phyloP scores from a whole-genome alignment of 2,888 invertebrate species.

The Boloria selene region DNA sequence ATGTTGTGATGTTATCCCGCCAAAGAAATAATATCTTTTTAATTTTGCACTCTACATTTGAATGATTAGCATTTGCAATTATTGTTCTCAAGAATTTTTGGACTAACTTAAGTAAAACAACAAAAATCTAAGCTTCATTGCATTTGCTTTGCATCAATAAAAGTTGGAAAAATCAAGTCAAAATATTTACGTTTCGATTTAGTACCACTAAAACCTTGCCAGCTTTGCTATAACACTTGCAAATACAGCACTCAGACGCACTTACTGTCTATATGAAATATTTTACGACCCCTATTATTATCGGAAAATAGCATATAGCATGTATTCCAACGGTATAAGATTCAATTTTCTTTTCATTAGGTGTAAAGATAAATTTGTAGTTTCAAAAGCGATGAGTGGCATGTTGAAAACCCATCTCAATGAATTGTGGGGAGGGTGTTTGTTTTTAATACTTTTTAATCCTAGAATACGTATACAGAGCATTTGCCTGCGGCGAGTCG shows the following conservation, averaged over 20 bases:
- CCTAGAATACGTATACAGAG: constrained; percentile 5
- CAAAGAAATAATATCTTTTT: too few relatives aligned
- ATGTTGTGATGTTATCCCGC: too few relatives aligned
- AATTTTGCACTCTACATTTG: too few relatives aligned
- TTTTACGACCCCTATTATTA: constrained; percentile 13
- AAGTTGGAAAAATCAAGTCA: neutral
- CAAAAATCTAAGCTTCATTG: neutral
- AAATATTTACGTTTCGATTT: constrained; percentile 6
- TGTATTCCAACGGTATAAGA: constrained; percentile 3
- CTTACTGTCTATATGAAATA: constrained; percentile 29
- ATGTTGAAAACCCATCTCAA: constrained; percentile 34
- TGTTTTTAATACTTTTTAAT: constrained; percentile 23
- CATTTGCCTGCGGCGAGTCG: constrained; percentile 5
- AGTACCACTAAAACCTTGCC: constrained; percentile 3
- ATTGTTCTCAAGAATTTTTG: too few relatives aligned
- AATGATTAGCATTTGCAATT: too few relatives aligned
- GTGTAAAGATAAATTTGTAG: constrained; percentile 17
- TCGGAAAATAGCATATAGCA: neutral
- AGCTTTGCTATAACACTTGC: constrained; percentile 26
- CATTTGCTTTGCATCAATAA: neutral
- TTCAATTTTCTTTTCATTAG: neutral
- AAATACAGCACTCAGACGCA: constrained; percentile 33
- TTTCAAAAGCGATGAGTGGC: constrained; percentile 26
- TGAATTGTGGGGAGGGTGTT: constrained; percentile 26
- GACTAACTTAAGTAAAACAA: neutral